phyloP scores from a whole-genome alignment of 2,797 vertebrate genomes.

The Pristis pectinata region DNA sequence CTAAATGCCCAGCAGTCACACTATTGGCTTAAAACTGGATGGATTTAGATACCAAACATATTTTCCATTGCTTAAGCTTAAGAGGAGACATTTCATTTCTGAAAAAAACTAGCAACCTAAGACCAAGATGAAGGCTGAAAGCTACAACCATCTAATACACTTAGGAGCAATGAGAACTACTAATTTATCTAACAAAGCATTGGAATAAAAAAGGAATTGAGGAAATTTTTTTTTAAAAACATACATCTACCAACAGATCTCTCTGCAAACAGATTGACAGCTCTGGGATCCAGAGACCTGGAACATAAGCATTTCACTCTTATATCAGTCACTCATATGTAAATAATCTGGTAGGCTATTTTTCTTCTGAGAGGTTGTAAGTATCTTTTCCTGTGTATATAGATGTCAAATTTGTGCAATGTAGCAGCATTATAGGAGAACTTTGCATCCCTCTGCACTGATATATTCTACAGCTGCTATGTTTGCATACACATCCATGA shows the following conservation, averaged over 20 bases:
- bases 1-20: neutral
- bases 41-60: neutral
- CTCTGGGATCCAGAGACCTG: conserved; percentile 28
- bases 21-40: neutral
- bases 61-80: neutral
- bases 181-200: neutral
- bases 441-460: neutral
- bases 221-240: conserved; percentile 15
- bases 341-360: neutral
- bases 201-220: conserved; percentile 25
- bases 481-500: neutral
- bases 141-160: neutral
- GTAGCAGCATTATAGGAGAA: neutral
- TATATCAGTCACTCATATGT: neutral
- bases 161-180: neutral
- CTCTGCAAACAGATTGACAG: conserved; percentile 23
- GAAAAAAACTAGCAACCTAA: neutral
- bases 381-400: neutral
- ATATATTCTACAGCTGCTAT: neutral
- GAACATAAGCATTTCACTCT: neutral
- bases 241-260: conserved; percentile 10
- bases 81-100: neutral
- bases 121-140: neutral
- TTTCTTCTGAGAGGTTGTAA: neutral
- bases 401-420: neutral